These are phyloP conservation scores for Celastrina argiolus DNA, from an alignment of 2,888 invertebrate species.

Conservation along the genomic window DNA sequence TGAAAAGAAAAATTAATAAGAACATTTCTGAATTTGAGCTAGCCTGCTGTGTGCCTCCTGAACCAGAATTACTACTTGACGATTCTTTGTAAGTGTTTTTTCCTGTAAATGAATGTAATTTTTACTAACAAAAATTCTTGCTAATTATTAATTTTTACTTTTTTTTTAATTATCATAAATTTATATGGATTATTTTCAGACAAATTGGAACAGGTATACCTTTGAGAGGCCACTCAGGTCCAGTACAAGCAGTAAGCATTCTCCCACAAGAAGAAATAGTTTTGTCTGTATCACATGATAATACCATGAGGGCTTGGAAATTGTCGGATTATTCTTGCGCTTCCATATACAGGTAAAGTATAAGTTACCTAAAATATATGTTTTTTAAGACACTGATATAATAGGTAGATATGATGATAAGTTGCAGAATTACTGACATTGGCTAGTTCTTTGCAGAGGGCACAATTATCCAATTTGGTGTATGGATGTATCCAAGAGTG, in stretches of 20 bases:
- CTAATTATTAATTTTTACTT: background rate
- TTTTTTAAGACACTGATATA: no score
- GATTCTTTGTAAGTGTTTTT: slow-evolving; percentile 61
- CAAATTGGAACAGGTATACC: slow-evolving; percentile 79
- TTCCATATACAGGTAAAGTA: slow-evolving; percentile 80
- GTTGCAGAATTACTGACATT: background rate
- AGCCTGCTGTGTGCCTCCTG: slow-evolving; percentile 71
- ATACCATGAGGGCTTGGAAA: slow-evolving; percentile 86
- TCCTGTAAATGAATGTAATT: no score
- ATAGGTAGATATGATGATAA: no score
- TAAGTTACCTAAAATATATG: background rate
- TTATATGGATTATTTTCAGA: slow-evolving; percentile 44
- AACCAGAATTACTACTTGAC: slow-evolving; percentile 58
- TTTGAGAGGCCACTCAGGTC: slow-evolving; percentile 84
- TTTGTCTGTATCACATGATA: slow-evolving; percentile 87
- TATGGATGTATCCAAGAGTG: slow-evolving; percentile 82
- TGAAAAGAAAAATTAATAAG: slow-evolving; percentile 55
- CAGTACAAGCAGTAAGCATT: slow-evolving; percentile 83
- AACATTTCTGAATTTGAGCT: slow-evolving; percentile 71
- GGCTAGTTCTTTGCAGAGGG: slow-evolving; percentile 73
- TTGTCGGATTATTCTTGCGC: slow-evolving; percentile 83
- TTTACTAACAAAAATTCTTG: no score
- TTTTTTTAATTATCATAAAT: no score
- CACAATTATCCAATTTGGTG: slow-evolving; percentile 95
- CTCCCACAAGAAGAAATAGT: slow-evolving; percentile 79